Percentiles rank a stretch among this genome's conserved stretches.
These are phyloP conservation scores for Vimba vimba DNA, from an alignment of 2,113 vertebrate genomes.

Conservation along the genomic window DNA sequence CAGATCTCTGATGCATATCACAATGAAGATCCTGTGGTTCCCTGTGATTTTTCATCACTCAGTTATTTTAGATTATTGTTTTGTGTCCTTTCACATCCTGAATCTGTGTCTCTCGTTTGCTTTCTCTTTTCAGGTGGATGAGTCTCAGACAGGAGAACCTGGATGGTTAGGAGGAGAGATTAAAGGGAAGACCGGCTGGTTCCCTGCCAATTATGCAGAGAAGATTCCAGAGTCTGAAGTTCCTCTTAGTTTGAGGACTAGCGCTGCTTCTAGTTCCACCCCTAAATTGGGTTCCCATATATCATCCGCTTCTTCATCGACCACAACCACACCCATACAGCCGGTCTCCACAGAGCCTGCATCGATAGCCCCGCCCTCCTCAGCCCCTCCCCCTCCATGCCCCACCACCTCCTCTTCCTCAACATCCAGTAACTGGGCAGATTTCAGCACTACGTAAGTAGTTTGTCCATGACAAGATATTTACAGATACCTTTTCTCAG, in stretches of 20 bases:
- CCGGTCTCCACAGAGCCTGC: conserved; percentile 66
- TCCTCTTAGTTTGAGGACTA: conserved; percentile 79
- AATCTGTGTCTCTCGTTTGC: not conserved
- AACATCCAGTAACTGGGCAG: conserved; percentile 93
- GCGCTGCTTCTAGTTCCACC: conserved; percentile 65
- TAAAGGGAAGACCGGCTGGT: conserved; percentile 95
- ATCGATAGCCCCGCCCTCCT: conserved; percentile 51
- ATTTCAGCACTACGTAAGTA: conserved; percentile 97
- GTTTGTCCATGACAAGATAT: not conserved
- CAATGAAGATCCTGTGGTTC: not conserved
- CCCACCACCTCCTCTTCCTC: conserved; percentile 72
- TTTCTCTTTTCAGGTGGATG: conserved; percentile 84
- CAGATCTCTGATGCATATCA: not conserved
- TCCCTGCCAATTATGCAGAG: conserved; percentile 97
- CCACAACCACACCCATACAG: conserved; percentile 68
- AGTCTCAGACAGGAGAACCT: conserved; percentile 96
- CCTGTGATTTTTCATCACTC: not conserved
- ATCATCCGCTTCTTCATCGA: conserved; percentile 59
- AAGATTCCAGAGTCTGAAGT: conserved; percentile 90
- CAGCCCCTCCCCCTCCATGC: conserved; percentile 63
- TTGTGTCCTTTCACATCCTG: not conserved
- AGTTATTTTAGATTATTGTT: not conserved
- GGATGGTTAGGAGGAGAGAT: conserved; percentile 97
- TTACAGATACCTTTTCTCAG: not conserved
- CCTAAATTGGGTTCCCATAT: conserved; percentile 78